These are phyloP conservation scores for Metopolophium dirhodum DNA, from an alignment of 1,140 invertebrate genomes.

Conservation along the genomic window DNA sequence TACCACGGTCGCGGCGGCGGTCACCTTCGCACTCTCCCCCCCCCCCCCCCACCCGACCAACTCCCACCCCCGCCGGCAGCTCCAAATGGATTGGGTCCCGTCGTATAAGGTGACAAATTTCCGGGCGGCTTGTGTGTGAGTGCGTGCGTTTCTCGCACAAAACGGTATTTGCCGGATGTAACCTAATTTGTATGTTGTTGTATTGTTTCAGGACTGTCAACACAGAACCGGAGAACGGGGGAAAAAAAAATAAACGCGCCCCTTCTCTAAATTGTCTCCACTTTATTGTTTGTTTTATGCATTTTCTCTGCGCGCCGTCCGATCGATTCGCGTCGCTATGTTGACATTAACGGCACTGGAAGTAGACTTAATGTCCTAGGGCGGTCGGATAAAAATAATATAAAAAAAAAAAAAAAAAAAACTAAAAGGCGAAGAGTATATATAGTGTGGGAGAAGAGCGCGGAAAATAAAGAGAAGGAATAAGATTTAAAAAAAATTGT, in stretches of 20 bases:
- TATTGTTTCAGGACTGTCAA: conserved; percentile 46
- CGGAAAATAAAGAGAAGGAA: not conserved
- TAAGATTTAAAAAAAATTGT: conserved; percentile 10
- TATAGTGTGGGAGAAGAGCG: not conserved
- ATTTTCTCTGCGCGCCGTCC: not conserved
- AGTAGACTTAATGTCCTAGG: conserved; percentile 34
- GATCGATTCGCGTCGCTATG: conserved; percentile 24
- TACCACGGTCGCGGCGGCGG: not conserved
- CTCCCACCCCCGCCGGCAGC: too few species aligned
- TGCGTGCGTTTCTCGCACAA: not conserved
- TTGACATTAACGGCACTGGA: conserved; percentile 7
- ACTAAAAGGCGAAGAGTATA: not conserved
- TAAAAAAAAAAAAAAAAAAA: not conserved
- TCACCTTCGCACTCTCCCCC: not conserved
- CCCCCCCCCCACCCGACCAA: too few species aligned
- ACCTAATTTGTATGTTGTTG: conserved; percentile 50
- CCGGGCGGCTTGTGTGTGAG: not conserved
- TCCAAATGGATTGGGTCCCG: not conserved
- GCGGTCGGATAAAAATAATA: not conserved
- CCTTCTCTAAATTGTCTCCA: conserved; percentile 40
- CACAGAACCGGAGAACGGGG: not conserved
- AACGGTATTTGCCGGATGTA: conserved; percentile 20
- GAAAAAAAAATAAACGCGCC: conserved; percentile 37
- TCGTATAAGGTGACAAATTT: conserved; percentile 24
- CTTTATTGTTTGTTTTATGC: conserved; percentile 53